A percentile compares a stretch with the other conserved stretches of the same genome.
Evolutionary conservation across 1,140 invertebrate genomes (phyloP).

Genomic region (Drosophila miranda): DNA sequence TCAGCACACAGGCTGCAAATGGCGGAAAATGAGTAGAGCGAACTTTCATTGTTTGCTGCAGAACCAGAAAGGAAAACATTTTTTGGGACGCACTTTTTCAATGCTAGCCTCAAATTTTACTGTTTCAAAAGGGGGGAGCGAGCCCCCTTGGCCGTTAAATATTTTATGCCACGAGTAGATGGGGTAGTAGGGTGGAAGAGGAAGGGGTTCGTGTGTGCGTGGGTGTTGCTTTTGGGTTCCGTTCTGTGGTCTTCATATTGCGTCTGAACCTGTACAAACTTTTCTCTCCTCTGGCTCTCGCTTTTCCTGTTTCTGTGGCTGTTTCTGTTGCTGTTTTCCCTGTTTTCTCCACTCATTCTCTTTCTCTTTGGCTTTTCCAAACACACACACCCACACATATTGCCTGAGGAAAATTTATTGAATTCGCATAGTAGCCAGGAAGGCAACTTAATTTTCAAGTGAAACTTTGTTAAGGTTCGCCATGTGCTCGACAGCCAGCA

Average conservation of each 20-base stretch:
- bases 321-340: slow-evolving; percentile 35
- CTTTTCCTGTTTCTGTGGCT: slow-evolving; percentile 44
- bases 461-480: slow-evolving; percentile 74
- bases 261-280: slow-evolving; percentile 55
- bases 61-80: slow-evolving; percentile 32
- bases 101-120: slow-evolving; percentile 27
- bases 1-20: slow-evolving; percentile 57
- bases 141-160: slow-evolving; percentile 32
- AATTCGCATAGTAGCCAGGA: slow-evolving; percentile 63
- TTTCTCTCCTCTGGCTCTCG: slow-evolving; percentile 37
- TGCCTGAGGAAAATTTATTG: slow-evolving; percentile 68
- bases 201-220: slow-evolving; percentile 1
- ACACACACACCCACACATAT: slow-evolving; percentile 26
- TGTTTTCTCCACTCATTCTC: background rate
- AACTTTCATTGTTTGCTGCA: slow-evolving; percentile 53
- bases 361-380: no score
- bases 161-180: slow-evolving; percentile 38
- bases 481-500: slow-evolving; percentile 44
- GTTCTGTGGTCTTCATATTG: slow-evolving; percentile 58
- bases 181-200: slow-evolving; percentile 6
- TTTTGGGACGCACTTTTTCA: slow-evolving; percentile 48
- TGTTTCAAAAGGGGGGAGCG: slow-evolving; percentile 14
- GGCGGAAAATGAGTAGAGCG: slow-evolving; percentile 57
- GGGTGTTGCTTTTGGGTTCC: slow-evolving; percentile 38
- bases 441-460: slow-evolving; percentile 72